Evolutionary conservation across 2,113 vertebrate genomes (phyloP).

Genomic region (Otis tarda): DNA sequence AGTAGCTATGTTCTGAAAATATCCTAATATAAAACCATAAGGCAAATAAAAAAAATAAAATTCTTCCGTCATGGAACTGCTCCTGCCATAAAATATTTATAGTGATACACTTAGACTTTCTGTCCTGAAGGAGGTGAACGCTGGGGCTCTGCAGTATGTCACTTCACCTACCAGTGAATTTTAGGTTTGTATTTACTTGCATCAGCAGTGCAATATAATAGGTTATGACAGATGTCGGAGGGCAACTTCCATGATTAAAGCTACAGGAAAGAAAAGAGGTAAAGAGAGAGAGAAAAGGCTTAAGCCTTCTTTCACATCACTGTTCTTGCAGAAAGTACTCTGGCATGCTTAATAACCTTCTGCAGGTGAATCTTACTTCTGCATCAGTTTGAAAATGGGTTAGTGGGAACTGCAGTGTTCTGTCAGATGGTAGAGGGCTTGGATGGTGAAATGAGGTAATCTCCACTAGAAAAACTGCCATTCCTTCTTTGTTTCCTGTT

Average conservation of each 20-base stretch:
- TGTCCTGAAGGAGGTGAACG: constrained; percentile 2
- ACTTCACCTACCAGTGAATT: constrained; percentile 25
- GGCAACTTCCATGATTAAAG: neutral
- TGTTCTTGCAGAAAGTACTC: neutral
- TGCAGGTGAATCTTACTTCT: neutral
- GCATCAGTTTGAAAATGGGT: neutral
- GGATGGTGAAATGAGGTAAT: neutral
- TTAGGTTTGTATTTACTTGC: neutral
- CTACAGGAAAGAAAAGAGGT: neutral
- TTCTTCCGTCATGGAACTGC: neutral
- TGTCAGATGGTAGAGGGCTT: neutral
- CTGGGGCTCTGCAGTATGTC: neutral
- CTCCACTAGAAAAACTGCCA: neutral
- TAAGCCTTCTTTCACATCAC: neutral
- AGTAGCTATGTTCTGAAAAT: neutral
- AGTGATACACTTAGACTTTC: neutral
- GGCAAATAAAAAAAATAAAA: neutral
- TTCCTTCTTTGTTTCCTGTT: neutral
- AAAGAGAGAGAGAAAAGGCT: neutral
- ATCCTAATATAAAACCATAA: neutral
- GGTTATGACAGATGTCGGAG: constrained; percentile 26
- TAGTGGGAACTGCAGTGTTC: neutral
- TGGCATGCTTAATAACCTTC: neutral
- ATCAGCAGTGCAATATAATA: neutral
- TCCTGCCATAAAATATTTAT: neutral